Conservation (phyloP, 2,888 invertebrate genomes). For the Syrista parreyssii region DNA sequence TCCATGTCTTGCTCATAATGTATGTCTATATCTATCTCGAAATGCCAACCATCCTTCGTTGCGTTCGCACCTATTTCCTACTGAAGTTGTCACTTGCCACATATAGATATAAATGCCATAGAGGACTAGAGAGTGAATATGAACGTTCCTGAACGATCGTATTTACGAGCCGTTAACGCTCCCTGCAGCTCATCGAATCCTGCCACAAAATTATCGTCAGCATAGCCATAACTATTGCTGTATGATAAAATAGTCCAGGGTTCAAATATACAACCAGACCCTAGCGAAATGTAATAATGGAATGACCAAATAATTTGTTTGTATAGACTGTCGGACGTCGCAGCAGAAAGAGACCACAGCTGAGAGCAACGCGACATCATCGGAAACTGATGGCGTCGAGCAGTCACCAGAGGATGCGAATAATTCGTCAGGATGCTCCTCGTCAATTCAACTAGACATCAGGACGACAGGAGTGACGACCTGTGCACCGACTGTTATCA, state of each 20-base stretch:
- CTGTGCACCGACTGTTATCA: conserved; percentile 9
- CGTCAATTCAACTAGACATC: conserved; percentile 10
- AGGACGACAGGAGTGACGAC: conserved; percentile 15
- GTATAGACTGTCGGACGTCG: conserved; percentile 27
- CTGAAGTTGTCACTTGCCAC: background rate
- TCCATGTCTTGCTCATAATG: background rate
- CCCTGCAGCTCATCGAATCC: background rate
- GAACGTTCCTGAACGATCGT: background rate
- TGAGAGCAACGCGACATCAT: conserved; percentile 20
- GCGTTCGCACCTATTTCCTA: background rate
- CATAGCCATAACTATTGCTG: background rate
- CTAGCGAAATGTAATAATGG: background rate
- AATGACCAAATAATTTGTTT: background rate
- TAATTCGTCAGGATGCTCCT: background rate
- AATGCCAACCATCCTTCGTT: background rate
- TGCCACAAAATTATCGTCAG: background rate
- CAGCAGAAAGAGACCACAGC: conserved; percentile 32
- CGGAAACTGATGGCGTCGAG: background rate
- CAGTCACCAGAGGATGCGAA: conserved; percentile 1
- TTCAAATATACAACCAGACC: background rate
- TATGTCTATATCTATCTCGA: background rate
- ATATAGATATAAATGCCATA: background rate
- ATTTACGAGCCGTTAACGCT: background rate
- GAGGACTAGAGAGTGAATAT: background rate
- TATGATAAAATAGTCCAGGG: background rate